These are phyloP conservation scores for Hypotaenidia philippensis DNA, from an alignment of 2,797 vertebrate species.

Conservation along the genomic window DNA sequence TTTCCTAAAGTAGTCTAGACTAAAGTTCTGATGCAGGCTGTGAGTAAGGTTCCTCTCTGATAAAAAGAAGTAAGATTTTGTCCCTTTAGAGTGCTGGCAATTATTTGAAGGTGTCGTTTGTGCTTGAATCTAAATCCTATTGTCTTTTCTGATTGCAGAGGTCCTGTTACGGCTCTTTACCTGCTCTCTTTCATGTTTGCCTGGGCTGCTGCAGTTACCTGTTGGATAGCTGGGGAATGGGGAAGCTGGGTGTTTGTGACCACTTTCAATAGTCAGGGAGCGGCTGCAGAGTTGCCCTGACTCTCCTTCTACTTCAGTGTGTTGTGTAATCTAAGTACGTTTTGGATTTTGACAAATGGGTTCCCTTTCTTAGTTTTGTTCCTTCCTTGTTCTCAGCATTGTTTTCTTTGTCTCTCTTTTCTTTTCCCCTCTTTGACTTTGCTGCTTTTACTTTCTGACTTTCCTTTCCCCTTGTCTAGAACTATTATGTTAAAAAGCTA, in stretches of 20 bases:
- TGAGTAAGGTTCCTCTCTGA: neutral
- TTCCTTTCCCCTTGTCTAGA: constrained; percentile 40
- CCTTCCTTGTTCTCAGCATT: constrained; percentile 17
- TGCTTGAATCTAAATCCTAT: neutral
- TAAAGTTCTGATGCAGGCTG: neutral
- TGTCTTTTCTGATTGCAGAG: neutral
- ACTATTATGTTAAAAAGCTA: neutral
- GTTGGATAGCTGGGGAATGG: neutral
- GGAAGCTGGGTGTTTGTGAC: neutral
- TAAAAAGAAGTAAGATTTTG: neutral
- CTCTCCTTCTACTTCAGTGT: neutral
- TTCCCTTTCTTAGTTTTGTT: neutral
- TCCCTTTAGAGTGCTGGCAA: neutral
- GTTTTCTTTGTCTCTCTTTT: constrained; percentile 12
- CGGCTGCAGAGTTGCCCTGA: neutral
- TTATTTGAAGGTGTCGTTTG: neutral
- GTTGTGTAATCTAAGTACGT: neutral
- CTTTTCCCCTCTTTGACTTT: neutral
- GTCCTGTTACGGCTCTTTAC: neutral
- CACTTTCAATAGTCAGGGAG: neutral
- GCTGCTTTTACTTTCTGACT: neutral
- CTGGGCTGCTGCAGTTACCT: neutral
- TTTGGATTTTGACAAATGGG: constrained; percentile 8
- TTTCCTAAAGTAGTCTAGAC: neutral
- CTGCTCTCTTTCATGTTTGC: neutral